These are phyloP conservation scores for Drosophila multiciliata DNA, from an alignment of 2,888 invertebrate species.

Conservation along the genomic window DNA sequence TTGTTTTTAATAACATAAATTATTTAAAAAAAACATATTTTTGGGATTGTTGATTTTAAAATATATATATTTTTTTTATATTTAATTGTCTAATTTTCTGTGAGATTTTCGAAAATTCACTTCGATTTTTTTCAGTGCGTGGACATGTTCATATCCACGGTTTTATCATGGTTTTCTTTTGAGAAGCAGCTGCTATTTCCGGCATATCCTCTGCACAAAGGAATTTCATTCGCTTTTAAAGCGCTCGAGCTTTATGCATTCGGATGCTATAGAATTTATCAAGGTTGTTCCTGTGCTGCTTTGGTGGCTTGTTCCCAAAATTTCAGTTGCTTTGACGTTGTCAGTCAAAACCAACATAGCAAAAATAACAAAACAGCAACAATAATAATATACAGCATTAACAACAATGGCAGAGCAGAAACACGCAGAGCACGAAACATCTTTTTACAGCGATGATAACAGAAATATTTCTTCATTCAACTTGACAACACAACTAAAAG, in stretches of 20 bases:
- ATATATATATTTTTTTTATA: too few relatives aligned
- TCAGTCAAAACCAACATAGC: constrained; percentile 41
- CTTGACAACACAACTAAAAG: constrained; percentile 52
- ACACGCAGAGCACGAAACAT: constrained; percentile 75
- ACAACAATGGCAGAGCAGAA: constrained; percentile 62
- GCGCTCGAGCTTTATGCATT: constrained; percentile 22
- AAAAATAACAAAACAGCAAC: constrained; percentile 22
- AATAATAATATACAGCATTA: constrained; percentile 18
- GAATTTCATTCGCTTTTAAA: constrained; percentile 39
- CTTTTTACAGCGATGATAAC: constrained; percentile 76
- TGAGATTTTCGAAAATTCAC: neutral
- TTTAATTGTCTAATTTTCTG: too few relatives aligned
- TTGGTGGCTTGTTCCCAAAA: constrained; percentile 15
- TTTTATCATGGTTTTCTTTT: constrained; percentile 21
- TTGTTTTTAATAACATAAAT: too few relatives aligned
- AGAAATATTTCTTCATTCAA: constrained; percentile 73
- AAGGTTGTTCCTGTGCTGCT: constrained; percentile 49
- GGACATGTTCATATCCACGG: constrained; percentile 23
- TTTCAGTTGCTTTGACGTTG: constrained; percentile 40
- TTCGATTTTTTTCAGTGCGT: neutral
- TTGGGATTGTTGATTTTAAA: too few relatives aligned
- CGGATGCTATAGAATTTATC: constrained; percentile 36
- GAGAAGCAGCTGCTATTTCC: constrained; percentile 19
- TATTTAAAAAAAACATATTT: too few relatives aligned
- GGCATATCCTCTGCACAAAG: constrained; percentile 25